These are phyloP conservation scores for Columbina picui DNA, from an alignment of 2,113 vertebrate species.

Conservation along the genomic window DNA sequence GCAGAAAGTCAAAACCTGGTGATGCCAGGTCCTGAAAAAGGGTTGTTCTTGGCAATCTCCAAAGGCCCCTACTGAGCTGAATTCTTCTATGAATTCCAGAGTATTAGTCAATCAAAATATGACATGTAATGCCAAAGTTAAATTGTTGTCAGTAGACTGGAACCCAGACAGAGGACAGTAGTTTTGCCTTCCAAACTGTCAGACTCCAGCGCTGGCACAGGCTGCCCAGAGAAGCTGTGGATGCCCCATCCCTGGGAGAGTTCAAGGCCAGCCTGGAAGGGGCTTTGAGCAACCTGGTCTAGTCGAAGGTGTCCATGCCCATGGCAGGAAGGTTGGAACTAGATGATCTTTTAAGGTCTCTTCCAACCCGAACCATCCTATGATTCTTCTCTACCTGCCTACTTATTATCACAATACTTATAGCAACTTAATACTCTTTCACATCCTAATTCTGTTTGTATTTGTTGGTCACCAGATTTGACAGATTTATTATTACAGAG, in stretches of 20 bases:
- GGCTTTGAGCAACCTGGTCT: too few relatives aligned
- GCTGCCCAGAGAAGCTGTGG: too few relatives aligned
- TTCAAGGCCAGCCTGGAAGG: too few relatives aligned
- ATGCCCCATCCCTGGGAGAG: too few relatives aligned
- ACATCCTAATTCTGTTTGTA: not conserved
- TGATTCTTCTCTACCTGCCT: not conserved
- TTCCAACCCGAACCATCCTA: too few relatives aligned
- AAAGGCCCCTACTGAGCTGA: not conserved
- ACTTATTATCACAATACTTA: not conserved
- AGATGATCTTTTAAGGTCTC: too few relatives aligned
- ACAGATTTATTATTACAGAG: not conserved
- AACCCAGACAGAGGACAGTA: not conserved
- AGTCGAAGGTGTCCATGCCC: too few relatives aligned
- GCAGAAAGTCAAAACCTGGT: not conserved
- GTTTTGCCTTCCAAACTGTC: not conserved
- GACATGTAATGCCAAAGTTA: not conserved
- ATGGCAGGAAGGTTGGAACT: too few relatives aligned
- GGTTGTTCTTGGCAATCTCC: not conserved
- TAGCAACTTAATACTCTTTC: not conserved
- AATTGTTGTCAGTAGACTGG: not conserved
- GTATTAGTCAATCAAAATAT: not conserved
- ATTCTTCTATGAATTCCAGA: not conserved
- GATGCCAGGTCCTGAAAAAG: not conserved
- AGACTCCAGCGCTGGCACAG: not conserved
- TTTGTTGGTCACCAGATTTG: too few relatives aligned